Conservation (phyloP, 2,888 invertebrate species). For the Chrysolina haemoptera region DNA sequence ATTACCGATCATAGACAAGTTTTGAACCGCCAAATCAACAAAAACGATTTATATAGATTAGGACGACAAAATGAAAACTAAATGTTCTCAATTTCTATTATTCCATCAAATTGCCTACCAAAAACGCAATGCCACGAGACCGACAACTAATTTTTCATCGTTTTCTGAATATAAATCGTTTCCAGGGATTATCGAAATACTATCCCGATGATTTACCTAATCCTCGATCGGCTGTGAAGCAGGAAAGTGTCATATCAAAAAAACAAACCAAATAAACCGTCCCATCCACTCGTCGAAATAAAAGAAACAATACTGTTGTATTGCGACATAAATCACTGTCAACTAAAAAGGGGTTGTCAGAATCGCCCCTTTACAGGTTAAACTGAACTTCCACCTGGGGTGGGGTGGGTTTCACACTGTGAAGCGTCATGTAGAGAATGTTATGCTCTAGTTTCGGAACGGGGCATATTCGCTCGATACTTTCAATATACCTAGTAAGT, state of each 20-base stretch:
- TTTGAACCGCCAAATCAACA: neutral
- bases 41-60: neutral
- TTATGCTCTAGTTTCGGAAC: constrained; percentile 1
- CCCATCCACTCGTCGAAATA: constrained; percentile 55
- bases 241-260: constrained; percentile 46
- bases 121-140: neutral
- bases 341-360: constrained; percentile 36
- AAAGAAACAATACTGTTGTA: constrained; percentile 52
- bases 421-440: neutral
- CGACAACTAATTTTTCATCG: constrained; percentile 10
- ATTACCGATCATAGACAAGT: too few species aligned
- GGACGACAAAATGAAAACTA: neutral
- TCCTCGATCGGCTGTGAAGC: neutral
- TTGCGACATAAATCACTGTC: constrained; percentile 50
- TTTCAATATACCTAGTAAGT: neutral
- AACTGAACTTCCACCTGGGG: constrained; percentile 11
- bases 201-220: constrained; percentile 8
- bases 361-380: constrained; percentile 27
- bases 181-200: neutral
- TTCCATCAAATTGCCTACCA: neutral
- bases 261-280: constrained; percentile 53
- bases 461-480: neutral
- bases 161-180: constrained; percentile 16
- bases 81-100: constrained; percentile 1
- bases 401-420: neutral